These are phyloP conservation scores for Pyrocephalus nanus DNA, from an alignment of 2,797 vertebrate genomes.

Conservation along the genomic window DNA sequence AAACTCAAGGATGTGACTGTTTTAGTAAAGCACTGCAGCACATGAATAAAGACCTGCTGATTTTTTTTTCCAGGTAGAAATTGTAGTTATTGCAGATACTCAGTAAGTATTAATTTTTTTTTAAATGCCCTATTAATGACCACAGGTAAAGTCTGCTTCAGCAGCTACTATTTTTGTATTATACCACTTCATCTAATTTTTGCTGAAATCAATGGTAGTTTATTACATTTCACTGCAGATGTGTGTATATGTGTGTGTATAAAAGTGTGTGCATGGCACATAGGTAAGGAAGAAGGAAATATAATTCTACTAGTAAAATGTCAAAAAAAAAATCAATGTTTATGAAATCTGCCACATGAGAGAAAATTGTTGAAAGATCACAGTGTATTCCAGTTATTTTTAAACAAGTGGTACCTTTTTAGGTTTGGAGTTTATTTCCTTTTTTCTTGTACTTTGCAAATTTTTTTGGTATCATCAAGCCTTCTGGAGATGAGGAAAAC, in stretches of 20 bases:
- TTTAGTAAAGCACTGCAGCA: not conserved
- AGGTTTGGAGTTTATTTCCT: not conserved
- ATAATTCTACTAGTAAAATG: not conserved
- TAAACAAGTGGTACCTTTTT: not conserved
- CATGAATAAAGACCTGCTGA: not conserved
- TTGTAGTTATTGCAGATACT: not conserved
- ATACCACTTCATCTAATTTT: not conserved
- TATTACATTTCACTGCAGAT: not conserved
- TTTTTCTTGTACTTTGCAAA: not conserved
- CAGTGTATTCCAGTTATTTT: not conserved
- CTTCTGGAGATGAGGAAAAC: not conserved
- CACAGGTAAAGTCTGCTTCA: not conserved
- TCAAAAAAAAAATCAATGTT: not conserved
- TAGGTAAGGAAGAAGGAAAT: not conserved
- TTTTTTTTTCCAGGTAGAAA: not conserved
- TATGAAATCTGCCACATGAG: not conserved
- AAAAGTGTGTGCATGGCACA: not conserved
- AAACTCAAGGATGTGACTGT: not conserved
- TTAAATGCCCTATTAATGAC: not conserved
- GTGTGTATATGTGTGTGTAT: not conserved
- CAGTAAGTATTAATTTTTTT: not conserved
- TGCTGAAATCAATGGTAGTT: not conserved
- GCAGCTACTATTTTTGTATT: not conserved
- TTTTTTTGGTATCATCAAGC: not conserved
- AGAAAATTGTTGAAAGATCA: not conserved